Evolutionary conservation across 2,888 invertebrate species (phyloP).

Genomic region (Apamea anceps): DNA sequence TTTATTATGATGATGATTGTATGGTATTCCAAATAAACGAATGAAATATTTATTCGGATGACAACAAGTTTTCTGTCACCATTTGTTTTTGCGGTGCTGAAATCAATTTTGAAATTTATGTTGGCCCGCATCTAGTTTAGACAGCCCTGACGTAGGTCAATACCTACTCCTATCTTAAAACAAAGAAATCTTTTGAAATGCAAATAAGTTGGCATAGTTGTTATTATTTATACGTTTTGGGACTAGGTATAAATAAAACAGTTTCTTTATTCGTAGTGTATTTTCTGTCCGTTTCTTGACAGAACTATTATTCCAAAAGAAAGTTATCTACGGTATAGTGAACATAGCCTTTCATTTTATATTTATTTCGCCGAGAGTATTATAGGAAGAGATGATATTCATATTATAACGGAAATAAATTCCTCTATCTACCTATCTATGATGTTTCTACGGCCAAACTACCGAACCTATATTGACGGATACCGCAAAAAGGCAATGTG

Average conservation of each 20-base stretch:
- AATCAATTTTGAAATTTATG: no score
- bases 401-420: background rate
- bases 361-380: constrained; percentile 2
- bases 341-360: constrained; percentile 9
- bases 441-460: background rate
- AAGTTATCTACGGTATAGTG: constrained; percentile 14
- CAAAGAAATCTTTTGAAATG: constrained; percentile 6
- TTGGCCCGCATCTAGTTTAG: no score
- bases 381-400: constrained; percentile 2
- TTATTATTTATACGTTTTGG: background rate
- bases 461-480: background rate
- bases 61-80: no score
- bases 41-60: no score
- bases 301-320: constrained; percentile 8
- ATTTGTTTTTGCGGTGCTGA: no score
- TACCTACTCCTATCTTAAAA: no score
- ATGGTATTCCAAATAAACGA: no score
- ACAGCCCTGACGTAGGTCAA: no score
- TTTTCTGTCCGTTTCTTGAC: background rate
- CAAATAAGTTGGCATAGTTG: background rate
- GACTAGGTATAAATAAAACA: background rate
- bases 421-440: background rate
- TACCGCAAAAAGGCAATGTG: background rate
- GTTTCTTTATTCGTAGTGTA: background rate
- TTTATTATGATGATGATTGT: no score